Conservation (phyloP, 2,113 vertebrate species). For the Oreotragus oreotragus region DNA sequence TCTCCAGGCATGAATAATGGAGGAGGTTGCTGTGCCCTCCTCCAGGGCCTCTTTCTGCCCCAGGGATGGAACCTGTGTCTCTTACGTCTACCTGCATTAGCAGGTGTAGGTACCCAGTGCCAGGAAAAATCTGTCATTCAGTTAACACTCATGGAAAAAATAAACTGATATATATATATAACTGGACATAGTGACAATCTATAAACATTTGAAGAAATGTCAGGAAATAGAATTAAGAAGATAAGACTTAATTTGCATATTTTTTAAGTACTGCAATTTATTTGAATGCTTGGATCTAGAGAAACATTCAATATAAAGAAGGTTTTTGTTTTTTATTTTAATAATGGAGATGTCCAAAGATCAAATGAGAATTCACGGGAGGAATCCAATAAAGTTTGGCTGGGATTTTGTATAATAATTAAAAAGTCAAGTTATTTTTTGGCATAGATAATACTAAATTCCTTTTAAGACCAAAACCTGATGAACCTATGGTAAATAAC, state of each 20-base stretch:
- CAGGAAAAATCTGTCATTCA: not conserved
- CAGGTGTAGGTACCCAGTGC: not conserved
- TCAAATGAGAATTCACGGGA: not conserved
- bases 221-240: not conserved
- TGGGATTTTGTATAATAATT: not conserved
- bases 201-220: not conserved
- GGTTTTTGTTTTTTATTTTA: not conserved
- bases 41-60: not conserved
- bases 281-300: not conserved
- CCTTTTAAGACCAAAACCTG: not conserved
- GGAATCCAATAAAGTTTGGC: not conserved
- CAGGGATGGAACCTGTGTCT: not conserved
- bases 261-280: not conserved
- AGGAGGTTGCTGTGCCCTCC: not conserved
- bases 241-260: not conserved
- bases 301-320: not conserved
- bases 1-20: not conserved
- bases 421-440: constrained; percentile 15
- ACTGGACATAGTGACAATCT: not conserved
- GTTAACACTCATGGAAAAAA: not conserved
- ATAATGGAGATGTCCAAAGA: not conserved
- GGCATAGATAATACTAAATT: not conserved
- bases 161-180: not conserved
- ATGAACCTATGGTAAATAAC: not conserved
- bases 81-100: not conserved